Evolutionary conservation across 2,113 vertebrate genomes (phyloP).

Genomic region (Chaenogobius annularis): DNA sequence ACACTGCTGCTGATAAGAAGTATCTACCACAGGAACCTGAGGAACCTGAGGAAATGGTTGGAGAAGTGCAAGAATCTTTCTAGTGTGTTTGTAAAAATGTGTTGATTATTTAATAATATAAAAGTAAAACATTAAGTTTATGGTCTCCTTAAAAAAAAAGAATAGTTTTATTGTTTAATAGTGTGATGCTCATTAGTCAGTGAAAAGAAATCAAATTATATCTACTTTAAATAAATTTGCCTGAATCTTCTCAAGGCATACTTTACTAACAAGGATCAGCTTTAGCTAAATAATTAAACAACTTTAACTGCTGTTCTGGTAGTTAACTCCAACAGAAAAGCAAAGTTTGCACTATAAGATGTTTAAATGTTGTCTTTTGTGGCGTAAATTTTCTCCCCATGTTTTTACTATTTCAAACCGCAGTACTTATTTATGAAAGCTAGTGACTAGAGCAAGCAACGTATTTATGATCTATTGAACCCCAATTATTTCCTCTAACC

Average conservation of each 20-base stretch:
- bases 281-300: background rate
- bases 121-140: too few species aligned
- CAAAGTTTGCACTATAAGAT: background rate
- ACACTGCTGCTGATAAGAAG: slow-evolving; percentile 37
- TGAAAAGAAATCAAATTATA: background rate
- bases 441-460: background rate
- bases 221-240: background rate
- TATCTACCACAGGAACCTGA: slow-evolving; percentile 26
- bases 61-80: background rate
- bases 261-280: too few species aligned
- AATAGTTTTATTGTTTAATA: too few species aligned
- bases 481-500: background rate
- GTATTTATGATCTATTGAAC: background rate
- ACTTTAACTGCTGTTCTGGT: background rate
- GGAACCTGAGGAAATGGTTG: slow-evolving; percentile 26
- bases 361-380: background rate
- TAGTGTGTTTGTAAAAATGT: background rate
- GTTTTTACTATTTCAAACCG: background rate
- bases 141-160: too few species aligned
- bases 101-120: background rate
- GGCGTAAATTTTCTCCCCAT: background rate
- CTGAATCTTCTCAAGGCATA: too few species aligned
- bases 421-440: background rate
- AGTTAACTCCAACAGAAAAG: background rate
- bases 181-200: too few species aligned